A percentile compares a stretch with the other conserved stretches of the same genome.
phyloP scores from a whole-genome alignment of 2,888 invertebrate genomes.

The Drosophila kuntzei region DNA sequence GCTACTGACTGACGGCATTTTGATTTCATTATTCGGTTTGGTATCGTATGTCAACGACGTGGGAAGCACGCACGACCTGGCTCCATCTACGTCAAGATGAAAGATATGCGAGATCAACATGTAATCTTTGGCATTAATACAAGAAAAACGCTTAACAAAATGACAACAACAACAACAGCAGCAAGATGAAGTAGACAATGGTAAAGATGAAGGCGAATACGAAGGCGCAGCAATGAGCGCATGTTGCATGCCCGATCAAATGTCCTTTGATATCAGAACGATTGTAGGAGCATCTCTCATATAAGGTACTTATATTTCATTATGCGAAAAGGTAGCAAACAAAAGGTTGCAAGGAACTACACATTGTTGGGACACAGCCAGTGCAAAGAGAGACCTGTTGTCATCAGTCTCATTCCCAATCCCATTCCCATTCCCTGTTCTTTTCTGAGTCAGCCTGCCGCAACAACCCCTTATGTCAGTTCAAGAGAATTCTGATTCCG shows the following conservation, averaged over 20 bases:
- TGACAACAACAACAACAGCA: constrained; percentile 55
- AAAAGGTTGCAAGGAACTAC: constrained; percentile 30
- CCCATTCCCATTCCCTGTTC: constrained; percentile 3
- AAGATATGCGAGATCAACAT: constrained; percentile 83
- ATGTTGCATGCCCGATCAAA: constrained; percentile 81
- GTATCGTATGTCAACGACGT: constrained; percentile 82
- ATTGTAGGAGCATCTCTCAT: constrained; percentile 60
- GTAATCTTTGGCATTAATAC: constrained; percentile 79
- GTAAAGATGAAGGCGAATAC: constrained; percentile 20
- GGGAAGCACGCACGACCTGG: constrained; percentile 74
- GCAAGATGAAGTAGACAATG: constrained; percentile 36
- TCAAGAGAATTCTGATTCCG: constrained; percentile 68
- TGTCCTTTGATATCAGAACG: constrained; percentile 78
- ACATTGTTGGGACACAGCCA: constrained; percentile 30
- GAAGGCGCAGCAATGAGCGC: constrained; percentile 62
- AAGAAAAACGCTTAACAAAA: constrained; percentile 69
- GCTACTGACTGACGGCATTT: constrained; percentile 77
- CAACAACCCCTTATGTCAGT: constrained; percentile 59
- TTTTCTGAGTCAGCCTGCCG: constrained; percentile 61
- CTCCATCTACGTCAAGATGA: constrained; percentile 68
- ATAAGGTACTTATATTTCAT: constrained; percentile 74
- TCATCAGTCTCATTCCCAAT: constrained; percentile 38
- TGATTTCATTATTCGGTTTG: constrained; percentile 65
- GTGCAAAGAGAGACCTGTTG: constrained; percentile 61
- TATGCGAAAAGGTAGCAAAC: constrained; percentile 74